These are phyloP conservation scores for Zophobas morio DNA, from an alignment of 1,140 invertebrate genomes.

Conservation along the genomic window DNA sequence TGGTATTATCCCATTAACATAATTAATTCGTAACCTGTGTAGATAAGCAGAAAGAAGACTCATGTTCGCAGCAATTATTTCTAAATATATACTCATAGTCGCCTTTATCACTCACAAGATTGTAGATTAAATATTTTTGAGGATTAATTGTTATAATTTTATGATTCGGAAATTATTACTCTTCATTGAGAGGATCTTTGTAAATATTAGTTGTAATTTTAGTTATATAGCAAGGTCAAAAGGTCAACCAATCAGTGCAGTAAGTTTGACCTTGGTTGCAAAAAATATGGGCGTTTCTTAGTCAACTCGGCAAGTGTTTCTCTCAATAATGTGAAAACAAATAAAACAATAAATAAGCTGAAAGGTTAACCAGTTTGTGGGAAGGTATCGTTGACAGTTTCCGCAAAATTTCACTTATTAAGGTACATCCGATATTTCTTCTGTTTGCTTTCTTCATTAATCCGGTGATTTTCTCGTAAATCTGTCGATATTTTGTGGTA, in stretches of 20 bases:
- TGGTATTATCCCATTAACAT: not conserved
- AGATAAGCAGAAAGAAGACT: too few species aligned
- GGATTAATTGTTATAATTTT: too few species aligned
- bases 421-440: not conserved
- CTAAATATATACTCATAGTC: too few species aligned
- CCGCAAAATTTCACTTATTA: conserved; percentile 16
- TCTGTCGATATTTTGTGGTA: too few species aligned
- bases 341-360: conserved; percentile 37
- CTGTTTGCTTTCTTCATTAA: not conserved
- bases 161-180: too few species aligned
- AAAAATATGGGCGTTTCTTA: conserved; percentile 22
- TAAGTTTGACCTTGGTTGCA: conserved; percentile 24
- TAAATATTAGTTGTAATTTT: not conserved
- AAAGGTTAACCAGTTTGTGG: conserved; percentile 21
- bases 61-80: too few species aligned
- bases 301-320: not conserved
- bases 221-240: conserved; percentile 12
- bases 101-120: too few species aligned
- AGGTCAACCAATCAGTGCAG: conserved; percentile 20
- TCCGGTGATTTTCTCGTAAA: too few species aligned
- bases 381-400: not conserved
- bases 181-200: not conserved
- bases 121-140: too few species aligned
- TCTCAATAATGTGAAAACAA: conserved; percentile 5
- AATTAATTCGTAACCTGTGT: not conserved